These are phyloP conservation scores for Rhynchotus rufescens DNA, from an alignment of 2,797 vertebrate species.

Conservation along the genomic window DNA sequence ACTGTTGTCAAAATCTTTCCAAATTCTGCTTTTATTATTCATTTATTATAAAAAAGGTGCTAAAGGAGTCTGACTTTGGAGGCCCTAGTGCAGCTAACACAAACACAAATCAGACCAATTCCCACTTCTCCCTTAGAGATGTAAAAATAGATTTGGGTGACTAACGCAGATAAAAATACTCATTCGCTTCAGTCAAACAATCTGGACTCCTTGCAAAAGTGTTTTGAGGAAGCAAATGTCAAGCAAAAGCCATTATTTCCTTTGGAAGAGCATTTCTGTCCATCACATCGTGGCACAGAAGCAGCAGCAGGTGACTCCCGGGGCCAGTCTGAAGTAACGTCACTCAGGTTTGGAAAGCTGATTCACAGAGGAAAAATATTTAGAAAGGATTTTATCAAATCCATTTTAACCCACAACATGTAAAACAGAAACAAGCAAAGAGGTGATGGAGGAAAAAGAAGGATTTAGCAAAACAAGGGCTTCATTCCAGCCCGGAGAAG, in stretches of 20 bases:
- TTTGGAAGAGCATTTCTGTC: constrained; percentile 2
- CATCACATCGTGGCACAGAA: constrained; percentile 16
- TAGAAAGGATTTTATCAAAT: not conserved
- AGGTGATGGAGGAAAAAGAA: not conserved
- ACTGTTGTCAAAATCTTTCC: not conserved
- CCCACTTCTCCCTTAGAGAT: constrained; percentile 34
- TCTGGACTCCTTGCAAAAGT: constrained; percentile 42
- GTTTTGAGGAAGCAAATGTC: constrained; percentile 48
- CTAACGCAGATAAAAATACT: constrained; percentile 57
- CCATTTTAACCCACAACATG: not conserved
- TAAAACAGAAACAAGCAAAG: not conserved
- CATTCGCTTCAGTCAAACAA: constrained; percentile 11
- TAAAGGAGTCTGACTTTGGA: not conserved
- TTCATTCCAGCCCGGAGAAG: not conserved
- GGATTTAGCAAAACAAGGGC: constrained; percentile 4
- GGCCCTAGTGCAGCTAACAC: constrained; percentile 57
- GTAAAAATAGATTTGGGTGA: constrained; percentile 59
- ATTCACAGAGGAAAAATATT: constrained; percentile 1
- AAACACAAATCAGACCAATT: constrained; percentile 57
- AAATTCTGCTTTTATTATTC: not conserved
- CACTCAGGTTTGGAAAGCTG: not conserved
- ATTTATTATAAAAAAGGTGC: not conserved
- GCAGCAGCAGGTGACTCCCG: constrained; percentile 56
- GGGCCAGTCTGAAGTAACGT: constrained; percentile 36
- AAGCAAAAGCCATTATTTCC: constrained; percentile 9